These are phyloP conservation scores for Toxonevra muliebris DNA, from an alignment of 2,888 invertebrate species.

Conservation along the genomic window DNA sequence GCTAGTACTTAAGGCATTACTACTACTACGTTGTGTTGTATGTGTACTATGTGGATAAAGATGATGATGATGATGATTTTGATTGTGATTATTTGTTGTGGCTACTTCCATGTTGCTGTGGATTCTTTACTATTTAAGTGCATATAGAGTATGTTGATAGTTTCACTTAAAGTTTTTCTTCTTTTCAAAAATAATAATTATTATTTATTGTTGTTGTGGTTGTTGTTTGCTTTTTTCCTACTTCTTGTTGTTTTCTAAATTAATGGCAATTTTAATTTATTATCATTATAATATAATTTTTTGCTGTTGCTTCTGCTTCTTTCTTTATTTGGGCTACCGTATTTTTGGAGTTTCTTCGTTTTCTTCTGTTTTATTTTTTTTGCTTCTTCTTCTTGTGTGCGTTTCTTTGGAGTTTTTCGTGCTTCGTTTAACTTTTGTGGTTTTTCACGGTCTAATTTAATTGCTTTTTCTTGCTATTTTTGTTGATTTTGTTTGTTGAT, in stretches of 20 bases:
- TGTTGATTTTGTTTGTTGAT: constrained; percentile 8
- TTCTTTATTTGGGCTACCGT: constrained; percentile 40
- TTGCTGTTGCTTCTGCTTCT: constrained; percentile 40
- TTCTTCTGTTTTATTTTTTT: constrained; percentile 7
- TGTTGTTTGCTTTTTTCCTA: constrained; percentile 37
- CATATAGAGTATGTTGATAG: neutral
- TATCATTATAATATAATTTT: constrained; percentile 57
- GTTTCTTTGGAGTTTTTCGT: neutral
- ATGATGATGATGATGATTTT: constrained; percentile 56
- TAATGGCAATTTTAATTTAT: constrained; percentile 59
- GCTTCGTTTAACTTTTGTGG: constrained; percentile 33
- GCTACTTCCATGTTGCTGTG: constrained; percentile 53
- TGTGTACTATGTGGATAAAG: constrained; percentile 48
- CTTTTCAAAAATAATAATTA: neutral
- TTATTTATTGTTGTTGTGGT: constrained; percentile 12
- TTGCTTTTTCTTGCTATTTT: constrained; percentile 10
- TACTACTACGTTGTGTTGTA: constrained; percentile 26
- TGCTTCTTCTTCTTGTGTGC: neutral
- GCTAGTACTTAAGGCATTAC: neutral
- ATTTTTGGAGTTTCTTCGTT: constrained; percentile 13
- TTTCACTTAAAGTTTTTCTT: constrained; percentile 3
- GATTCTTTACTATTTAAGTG: constrained; percentile 17
- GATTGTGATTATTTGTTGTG: constrained; percentile 58
- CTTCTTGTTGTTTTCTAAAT: constrained; percentile 41
- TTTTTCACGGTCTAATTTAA: constrained; percentile 57